phyloP scores from a whole-genome alignment of 1,140 invertebrate genomes.

The Philotrypesis tridentata region DNA sequence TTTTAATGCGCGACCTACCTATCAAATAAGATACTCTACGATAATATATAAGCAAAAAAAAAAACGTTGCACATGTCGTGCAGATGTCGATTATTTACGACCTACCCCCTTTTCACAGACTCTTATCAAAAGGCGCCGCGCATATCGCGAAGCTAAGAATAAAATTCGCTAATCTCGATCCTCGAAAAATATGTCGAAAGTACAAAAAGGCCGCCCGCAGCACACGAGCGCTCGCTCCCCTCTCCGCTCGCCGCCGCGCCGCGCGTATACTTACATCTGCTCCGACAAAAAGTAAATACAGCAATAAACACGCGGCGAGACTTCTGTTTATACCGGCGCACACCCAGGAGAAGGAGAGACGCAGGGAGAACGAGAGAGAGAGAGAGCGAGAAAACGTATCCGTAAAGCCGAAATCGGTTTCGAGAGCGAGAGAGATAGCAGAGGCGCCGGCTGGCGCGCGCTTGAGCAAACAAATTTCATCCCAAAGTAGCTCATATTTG shows the following conservation, averaged over 20 bases:
- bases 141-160: not conserved
- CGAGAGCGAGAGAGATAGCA: not conserved
- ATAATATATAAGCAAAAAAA: too few species aligned
- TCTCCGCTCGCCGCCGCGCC: too few species aligned
- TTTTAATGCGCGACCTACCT: too few species aligned
- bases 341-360: too few species aligned
- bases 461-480: constrained; percentile 43
- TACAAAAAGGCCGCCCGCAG: not conserved
- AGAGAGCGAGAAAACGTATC: too few species aligned
- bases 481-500: constrained; percentile 48
- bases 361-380: too few species aligned
- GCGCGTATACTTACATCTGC: too few species aligned
- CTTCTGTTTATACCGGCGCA: constrained; percentile 4
- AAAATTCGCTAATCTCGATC: constrained; percentile 34
- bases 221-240: too few species aligned
- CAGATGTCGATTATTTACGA: too few species aligned
- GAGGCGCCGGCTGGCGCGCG: not conserved
- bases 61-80: too few species aligned
- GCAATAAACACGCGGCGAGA: constrained; percentile 28
- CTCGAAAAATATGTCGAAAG: not conserved
- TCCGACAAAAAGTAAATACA: constrained; percentile 33
- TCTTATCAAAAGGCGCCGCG: not conserved
- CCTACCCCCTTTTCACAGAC: too few species aligned
- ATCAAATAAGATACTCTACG: too few species aligned
- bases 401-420: constrained; percentile 24